Evolutionary conservation across 2,888 invertebrate species (phyloP).

Genomic region (Electrophaes corylata): DNA sequence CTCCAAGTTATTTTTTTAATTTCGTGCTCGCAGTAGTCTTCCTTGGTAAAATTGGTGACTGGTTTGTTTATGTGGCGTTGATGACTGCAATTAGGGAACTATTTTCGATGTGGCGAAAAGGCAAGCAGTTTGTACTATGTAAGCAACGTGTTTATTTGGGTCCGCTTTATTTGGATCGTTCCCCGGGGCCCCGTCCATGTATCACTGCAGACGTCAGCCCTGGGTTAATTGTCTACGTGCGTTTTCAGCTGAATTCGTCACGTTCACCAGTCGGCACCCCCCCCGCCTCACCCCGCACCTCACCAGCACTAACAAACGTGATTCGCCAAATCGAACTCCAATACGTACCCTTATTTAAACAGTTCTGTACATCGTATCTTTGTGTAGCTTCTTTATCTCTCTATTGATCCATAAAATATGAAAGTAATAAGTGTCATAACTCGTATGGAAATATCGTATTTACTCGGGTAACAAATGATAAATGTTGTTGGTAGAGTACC

Average conservation of each 20-base stretch:
- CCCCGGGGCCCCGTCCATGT: constrained; percentile 61
- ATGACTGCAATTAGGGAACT: constrained; percentile 38
- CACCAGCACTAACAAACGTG: constrained; percentile 53
- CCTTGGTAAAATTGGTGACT: constrained; percentile 16
- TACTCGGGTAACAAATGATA: constrained; percentile 50
- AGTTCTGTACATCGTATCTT: constrained; percentile 49
- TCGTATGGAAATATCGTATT: constrained; percentile 46
- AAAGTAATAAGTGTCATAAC: constrained; percentile 43
- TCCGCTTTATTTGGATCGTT: constrained; percentile 57
- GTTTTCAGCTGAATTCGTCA: constrained; percentile 73
- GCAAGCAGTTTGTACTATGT: constrained; percentile 50
- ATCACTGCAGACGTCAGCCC: constrained; percentile 73
- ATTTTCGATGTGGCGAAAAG: constrained; percentile 50
- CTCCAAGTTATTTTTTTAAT: constrained; percentile 49
- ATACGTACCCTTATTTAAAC: constrained; percentile 36
- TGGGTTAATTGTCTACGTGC: constrained; percentile 78
- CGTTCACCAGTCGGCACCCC: constrained; percentile 57
- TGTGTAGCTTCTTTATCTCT: constrained; percentile 39
- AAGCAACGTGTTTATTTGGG: constrained; percentile 64
- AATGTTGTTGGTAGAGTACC: constrained; percentile 49
- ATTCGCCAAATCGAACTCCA: constrained; percentile 46
- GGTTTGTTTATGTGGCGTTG: constrained; percentile 26
- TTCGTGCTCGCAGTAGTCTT: constrained; percentile 45
- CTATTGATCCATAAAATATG: constrained; percentile 38
- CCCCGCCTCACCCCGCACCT: constrained; percentile 36